phyloP scores from a whole-genome alignment of 2,888 invertebrate genomes.

The Aricia artaxerxes region DNA sequence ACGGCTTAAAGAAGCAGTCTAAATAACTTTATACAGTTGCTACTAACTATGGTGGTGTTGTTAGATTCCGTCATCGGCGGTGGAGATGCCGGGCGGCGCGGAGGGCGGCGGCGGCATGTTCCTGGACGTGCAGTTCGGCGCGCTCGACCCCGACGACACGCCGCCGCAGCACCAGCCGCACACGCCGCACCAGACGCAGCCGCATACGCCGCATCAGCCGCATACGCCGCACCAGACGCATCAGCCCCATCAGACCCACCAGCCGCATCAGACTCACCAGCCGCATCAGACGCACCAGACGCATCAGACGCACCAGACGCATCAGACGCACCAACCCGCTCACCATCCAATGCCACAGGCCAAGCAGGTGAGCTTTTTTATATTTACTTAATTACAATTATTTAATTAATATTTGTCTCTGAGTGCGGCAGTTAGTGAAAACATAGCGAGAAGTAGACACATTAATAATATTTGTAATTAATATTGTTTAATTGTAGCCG shows the following conservation, averaged over 20 bases:
- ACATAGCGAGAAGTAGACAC: no score
- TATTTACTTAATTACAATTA: no score
- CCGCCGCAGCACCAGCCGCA: conserved; percentile 32
- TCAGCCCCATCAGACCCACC: conserved; percentile 14
- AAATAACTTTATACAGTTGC: background rate
- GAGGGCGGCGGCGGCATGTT: conserved; percentile 86
- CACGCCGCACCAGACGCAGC: conserved; percentile 29
- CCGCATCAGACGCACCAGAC: conserved; percentile 32
- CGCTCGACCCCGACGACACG: conserved; percentile 82
- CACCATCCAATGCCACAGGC: conserved; percentile 37
- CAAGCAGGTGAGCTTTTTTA: conserved; percentile 37
- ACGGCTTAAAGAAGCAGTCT: no score
- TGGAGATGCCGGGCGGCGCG: conserved; percentile 96
- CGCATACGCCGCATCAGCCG: conserved; percentile 32
- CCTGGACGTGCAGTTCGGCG: conserved; percentile 97
- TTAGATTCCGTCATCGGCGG: conserved; percentile 95
- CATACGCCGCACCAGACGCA: background rate
- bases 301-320: conserved; percentile 36
- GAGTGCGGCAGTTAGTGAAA: no score
- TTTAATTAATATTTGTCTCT: no score
- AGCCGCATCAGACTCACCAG: conserved; percentile 31
- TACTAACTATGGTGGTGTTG: background rate
- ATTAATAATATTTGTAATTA: background rate
- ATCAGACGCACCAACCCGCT: conserved; percentile 33
- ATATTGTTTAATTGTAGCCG: conserved; percentile 40